Conservation (phyloP, 2,888 invertebrate species). For the Linhomoeus sp. region DNA sequence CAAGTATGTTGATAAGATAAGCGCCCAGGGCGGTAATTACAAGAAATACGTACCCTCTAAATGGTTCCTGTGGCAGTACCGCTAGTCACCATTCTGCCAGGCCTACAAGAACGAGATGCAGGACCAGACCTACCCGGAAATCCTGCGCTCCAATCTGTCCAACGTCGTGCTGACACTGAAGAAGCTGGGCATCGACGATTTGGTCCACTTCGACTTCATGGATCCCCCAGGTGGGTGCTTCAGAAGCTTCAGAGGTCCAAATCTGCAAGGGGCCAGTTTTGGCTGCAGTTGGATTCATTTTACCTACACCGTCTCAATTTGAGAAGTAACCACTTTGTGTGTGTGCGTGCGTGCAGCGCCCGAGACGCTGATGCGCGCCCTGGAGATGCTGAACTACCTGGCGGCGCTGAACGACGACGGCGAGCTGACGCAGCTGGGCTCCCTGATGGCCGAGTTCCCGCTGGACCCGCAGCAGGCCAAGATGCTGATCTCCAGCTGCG, state of each 20-base stretch:
- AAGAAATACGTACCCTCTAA: no score
- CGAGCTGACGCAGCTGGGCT: slow-evolving; percentile 84
- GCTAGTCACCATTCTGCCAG: no score
- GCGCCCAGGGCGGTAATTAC: no score
- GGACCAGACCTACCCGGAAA: slow-evolving; percentile 91
- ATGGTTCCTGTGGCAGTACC: no score
- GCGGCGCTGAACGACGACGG: slow-evolving; percentile 91
- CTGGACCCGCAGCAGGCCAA: slow-evolving; percentile 95
- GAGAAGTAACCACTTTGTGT: neutral
- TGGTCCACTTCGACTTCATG: slow-evolving; percentile 99
- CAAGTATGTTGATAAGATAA: no score
- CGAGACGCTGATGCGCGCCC: slow-evolving; percentile 91
- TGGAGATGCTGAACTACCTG: slow-evolving; percentile 85
- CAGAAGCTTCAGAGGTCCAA: neutral
- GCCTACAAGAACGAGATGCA: slow-evolving; percentile 45
- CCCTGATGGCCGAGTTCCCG: slow-evolving; percentile 98
- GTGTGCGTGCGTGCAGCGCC: slow-evolving; percentile 44
- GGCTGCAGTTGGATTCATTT: no score
- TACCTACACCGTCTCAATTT: neutral
- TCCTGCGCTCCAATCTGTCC: slow-evolving; percentile 72
- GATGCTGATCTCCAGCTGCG: slow-evolving; percentile 94
- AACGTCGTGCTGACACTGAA: slow-evolving; percentile 95
- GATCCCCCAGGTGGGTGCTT: slow-evolving; percentile 56
- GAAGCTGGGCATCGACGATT: slow-evolving; percentile 91
- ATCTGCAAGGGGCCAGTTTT: no score